Evolutionary conservation across 2,113 vertebrate genomes (phyloP), one percentile per base, ranked within the genome.

Genomic region (Cichladusa arquata): DNA sequence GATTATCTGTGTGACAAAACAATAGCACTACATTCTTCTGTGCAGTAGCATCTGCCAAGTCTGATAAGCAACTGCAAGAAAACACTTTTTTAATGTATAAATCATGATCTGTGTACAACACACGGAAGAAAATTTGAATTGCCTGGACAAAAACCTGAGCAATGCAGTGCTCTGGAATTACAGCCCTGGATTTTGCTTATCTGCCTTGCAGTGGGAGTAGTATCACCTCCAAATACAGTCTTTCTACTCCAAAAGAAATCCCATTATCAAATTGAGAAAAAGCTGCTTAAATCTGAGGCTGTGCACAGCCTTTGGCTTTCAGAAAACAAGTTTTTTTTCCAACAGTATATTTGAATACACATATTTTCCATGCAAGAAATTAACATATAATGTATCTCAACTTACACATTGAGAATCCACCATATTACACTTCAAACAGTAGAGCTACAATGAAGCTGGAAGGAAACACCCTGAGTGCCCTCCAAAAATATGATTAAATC

Each of bases 11-110:
- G 56, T 8, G 72, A 71, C 31, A 72, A 73, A 91, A 95, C 81
- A 94, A 67, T 29, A 66, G 44, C 74, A 20, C 34, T 47, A 53
- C 26, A 15, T 73, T 93, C 57, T 86, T 86, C 69, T 66, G 74
- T 67, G 58, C 71, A 50, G 78, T 5, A 85, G 38, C 78, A 95
- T 87, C 93, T 96, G 95, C 90, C 78, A 79, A 61, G 42, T 23
- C 86, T 80, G 96, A 97, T 97, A 97, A 97, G 92, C 77, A 92
- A 91, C 23, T 44, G 64, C 45, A 90, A 91, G 77, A 54, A 91
- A 76, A 78, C 17, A 33, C 10, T 74, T 85, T 82, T 94, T 80
- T 51, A 78, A 86, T 72, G 72, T 77, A 76, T 50, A 88, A 96
- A 95, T 85, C 36, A 50, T 67, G 56, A 86, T 81, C 72, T 5